Percentiles rank a stretch among this genome's conserved stretches.
phyloP scores from a whole-genome alignment of 2,113 vertebrate species.

The Gasterosteus nipponicus region DNA sequence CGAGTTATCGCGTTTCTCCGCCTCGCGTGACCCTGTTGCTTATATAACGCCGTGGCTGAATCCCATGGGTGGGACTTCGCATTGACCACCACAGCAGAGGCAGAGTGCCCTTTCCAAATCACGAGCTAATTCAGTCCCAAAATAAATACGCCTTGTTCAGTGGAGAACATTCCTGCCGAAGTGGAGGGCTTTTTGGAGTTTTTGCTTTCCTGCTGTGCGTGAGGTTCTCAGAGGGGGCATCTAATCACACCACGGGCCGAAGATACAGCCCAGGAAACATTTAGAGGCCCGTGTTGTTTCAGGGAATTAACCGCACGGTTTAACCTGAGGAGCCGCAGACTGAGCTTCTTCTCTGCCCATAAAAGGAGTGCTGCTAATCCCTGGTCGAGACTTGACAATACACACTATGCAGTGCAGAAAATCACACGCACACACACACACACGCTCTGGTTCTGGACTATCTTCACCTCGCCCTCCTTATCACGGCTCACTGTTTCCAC shows the following conservation, averaged over 20 bases:
- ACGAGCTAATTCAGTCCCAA: not conserved
- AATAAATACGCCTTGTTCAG: not conserved
- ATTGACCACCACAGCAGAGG: not conserved
- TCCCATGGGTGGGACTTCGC: not conserved
- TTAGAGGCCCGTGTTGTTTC: conserved; percentile 21
- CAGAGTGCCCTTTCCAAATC: not conserved
- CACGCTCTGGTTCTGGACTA: not conserved
- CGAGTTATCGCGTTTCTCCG: not conserved
- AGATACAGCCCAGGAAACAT: conserved; percentile 28
- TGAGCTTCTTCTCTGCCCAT: conserved; percentile 50
- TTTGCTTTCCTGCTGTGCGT: not conserved
- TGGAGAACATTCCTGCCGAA: not conserved
- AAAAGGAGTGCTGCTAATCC: conserved; percentile 53
- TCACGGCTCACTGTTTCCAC: conserved; percentile 42
- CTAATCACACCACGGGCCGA: not conserved
- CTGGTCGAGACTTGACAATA: conserved; percentile 33
- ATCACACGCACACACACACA: not conserved
- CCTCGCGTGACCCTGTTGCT: not conserved
- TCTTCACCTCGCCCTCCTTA: conserved; percentile 26
- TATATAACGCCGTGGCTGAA: not conserved
- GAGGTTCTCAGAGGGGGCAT: conserved; percentile 4
- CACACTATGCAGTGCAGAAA: conserved; percentile 12
- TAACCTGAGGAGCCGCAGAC: conserved; percentile 41
- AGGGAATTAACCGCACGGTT: conserved; percentile 8
- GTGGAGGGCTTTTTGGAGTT: not conserved